Evolutionary conservation across 2,888 invertebrate species (phyloP).

Genomic region (Tetheella fluctuosa): DNA sequence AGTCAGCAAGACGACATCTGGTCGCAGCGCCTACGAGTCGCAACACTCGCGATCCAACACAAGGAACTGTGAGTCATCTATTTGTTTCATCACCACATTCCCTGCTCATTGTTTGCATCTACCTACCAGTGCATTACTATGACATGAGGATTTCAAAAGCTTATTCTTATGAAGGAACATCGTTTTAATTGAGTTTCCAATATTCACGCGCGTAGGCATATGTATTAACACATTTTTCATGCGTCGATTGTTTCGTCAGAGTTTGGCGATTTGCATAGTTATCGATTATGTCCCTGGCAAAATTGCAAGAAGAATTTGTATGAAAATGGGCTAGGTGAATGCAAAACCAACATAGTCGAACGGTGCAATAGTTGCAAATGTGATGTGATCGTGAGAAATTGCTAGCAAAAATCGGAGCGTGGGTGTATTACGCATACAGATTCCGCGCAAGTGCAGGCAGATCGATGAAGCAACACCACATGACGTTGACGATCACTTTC

Average conservation of each 20-base stretch:
- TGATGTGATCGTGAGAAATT: slow-evolving; percentile 76
- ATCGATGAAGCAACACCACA: slow-evolving; percentile 69
- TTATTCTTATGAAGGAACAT: slow-evolving; percentile 18
- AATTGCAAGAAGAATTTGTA: slow-evolving; percentile 58
- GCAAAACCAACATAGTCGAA: slow-evolving; percentile 61
- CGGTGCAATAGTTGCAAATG: slow-evolving; percentile 57
- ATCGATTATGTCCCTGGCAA: slow-evolving; percentile 49
- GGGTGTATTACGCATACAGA: slow-evolving; percentile 73
- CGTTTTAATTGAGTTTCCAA: slow-evolving; percentile 42
- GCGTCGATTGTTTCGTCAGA: slow-evolving; percentile 46
- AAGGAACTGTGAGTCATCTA: slow-evolving; percentile 69
- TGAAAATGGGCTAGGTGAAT: slow-evolving; percentile 60
- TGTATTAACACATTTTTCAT: slow-evolving; percentile 39
- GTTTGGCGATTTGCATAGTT: slow-evolving; percentile 60
- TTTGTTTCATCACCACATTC: slow-evolving; percentile 65
- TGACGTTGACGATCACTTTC: slow-evolving; percentile 69
- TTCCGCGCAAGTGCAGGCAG: slow-evolving; percentile 59
- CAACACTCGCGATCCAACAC: slow-evolving; percentile 45
- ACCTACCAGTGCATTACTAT: slow-evolving; percentile 24
- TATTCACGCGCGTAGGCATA: slow-evolving; percentile 37
- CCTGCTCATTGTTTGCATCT: slow-evolving; percentile 41
- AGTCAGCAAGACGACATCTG: slow-evolving; percentile 73
- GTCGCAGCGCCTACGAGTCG: slow-evolving; percentile 61
- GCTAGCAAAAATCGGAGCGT: slow-evolving; percentile 73
- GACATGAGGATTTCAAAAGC: slow-evolving; percentile 46